Evolutionary conservation across 2,888 invertebrate genomes (phyloP).

Genomic region (Apotomis capreana): DNA sequence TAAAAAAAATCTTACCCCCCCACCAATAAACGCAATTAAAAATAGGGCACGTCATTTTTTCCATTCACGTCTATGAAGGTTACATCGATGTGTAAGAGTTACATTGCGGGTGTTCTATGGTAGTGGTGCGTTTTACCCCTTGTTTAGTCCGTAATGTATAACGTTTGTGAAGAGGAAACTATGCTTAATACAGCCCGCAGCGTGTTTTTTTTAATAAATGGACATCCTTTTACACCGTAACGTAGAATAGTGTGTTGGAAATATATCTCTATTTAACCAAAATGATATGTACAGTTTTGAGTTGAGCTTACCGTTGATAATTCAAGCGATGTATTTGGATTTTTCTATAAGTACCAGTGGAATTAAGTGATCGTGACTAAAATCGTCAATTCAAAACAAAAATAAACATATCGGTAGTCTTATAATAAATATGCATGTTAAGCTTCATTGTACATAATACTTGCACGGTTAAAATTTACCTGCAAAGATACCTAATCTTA

Average conservation of each 20-base stretch:
- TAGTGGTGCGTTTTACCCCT: neutral
- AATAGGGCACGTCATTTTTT: constrained; percentile 49
- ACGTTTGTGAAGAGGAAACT: neutral
- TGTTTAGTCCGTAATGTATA: constrained; percentile 3
- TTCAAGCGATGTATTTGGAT: too few relatives aligned
- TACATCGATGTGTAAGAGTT: neutral
- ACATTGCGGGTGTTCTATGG: constrained; percentile 8
- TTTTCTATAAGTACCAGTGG: too few relatives aligned
- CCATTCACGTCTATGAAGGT: constrained; percentile 8
- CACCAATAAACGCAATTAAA: constrained; percentile 55
- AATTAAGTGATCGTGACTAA: too few relatives aligned
- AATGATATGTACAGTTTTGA: too few relatives aligned
- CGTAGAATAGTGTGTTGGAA: neutral
- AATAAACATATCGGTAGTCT: too few relatives aligned
- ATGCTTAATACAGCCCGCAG: constrained; percentile 15
- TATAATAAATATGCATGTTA: too few relatives aligned
- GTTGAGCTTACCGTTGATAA: too few relatives aligned
- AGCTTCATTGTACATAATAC: too few relatives aligned
- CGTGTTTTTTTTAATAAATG: constrained; percentile 17
- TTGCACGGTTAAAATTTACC: too few relatives aligned
- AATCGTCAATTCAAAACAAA: too few relatives aligned
- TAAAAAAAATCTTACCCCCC: constrained; percentile 51
- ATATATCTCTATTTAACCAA: neutral
- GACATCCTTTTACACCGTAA: constrained; percentile 15
- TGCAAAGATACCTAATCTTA: too few relatives aligned